phyloP scores from a whole-genome alignment of 2,888 invertebrate genomes.

The Nipponacmea schrenckii region DNA sequence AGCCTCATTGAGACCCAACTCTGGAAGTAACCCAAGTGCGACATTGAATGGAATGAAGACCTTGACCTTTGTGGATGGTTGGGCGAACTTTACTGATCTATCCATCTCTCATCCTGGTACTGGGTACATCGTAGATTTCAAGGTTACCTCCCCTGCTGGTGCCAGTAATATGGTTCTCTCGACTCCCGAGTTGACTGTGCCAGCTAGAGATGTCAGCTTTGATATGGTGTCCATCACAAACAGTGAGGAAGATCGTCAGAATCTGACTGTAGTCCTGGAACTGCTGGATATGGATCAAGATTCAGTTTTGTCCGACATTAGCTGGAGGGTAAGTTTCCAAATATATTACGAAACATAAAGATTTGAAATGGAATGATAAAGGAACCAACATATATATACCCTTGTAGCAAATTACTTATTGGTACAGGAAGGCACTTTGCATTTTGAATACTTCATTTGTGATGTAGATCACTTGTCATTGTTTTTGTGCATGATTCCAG shows the following conservation, averaged over 20 bases:
- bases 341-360: neutral
- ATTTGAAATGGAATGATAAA: no score
- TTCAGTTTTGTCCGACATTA: slow-evolving; percentile 19
- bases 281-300: slow-evolving; percentile 22
- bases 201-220: neutral
- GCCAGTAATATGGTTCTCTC: neutral
- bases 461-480: no score
- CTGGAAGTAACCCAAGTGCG: slow-evolving; percentile 42
- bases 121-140: slow-evolving; percentile 50
- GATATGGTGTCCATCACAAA: neutral
- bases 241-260: slow-evolving; percentile 11
- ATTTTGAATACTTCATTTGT: no score
- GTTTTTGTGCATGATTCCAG: no score
- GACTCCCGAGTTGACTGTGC: neutral
- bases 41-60: slow-evolving; percentile 44
- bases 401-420: no score
- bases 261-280: slow-evolving; percentile 15
- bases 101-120: slow-evolving; percentile 51
- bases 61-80: slow-evolving; percentile 49
- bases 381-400: no score
- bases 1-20: slow-evolving; percentile 38
- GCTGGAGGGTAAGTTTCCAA: slow-evolving; percentile 25
- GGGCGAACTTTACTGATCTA: slow-evolving; percentile 60
- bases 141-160: slow-evolving; percentile 38
- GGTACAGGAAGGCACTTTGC: no score